Conservation (phyloP, 2,113 vertebrate species). For the Pipa parva region DNA sequence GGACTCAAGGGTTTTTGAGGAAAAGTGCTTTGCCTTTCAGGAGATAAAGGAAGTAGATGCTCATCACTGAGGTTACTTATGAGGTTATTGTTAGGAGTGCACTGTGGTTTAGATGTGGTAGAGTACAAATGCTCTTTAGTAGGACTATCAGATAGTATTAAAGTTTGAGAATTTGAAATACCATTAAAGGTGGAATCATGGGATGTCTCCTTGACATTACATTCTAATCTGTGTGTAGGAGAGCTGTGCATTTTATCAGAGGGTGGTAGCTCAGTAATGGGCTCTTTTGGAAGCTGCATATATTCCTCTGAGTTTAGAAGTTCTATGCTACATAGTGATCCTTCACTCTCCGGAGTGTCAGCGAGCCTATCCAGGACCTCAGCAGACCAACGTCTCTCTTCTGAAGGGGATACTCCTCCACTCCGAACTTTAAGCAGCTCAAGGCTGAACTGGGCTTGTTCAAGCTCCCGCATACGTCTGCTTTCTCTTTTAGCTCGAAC, state of each 20-base stretch:
- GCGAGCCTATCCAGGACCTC: conserved; percentile 72
- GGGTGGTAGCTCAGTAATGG: not conserved
- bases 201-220: not conserved
- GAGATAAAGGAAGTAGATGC: not conserved
- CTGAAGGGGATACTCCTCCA: conserved; percentile 76
- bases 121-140: not conserved
- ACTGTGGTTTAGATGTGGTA: not conserved
- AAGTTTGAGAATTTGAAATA: not conserved
- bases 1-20: not conserved
- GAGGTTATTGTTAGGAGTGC: not conserved
- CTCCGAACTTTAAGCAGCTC: conserved; percentile 91
- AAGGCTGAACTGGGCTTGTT: conserved; percentile 94
- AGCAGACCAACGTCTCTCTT: conserved; percentile 78
- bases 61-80: not conserved
- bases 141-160: not conserved
- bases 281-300: conserved; percentile 37
- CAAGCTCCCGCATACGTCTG: conserved; percentile 89
- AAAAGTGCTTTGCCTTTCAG: not conserved
- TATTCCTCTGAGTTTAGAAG: conserved; percentile 74
- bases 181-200: not conserved
- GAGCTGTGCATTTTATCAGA: not conserved
- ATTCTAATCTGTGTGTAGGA: not conserved
- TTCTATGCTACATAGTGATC: conserved; percentile 90
- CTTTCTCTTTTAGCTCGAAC: conserved; percentile 89
- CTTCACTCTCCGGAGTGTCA: conserved; percentile 86